phyloP scores from a whole-genome alignment of 2,113 vertebrate genomes.

The Camelus bactrianus region DNA sequence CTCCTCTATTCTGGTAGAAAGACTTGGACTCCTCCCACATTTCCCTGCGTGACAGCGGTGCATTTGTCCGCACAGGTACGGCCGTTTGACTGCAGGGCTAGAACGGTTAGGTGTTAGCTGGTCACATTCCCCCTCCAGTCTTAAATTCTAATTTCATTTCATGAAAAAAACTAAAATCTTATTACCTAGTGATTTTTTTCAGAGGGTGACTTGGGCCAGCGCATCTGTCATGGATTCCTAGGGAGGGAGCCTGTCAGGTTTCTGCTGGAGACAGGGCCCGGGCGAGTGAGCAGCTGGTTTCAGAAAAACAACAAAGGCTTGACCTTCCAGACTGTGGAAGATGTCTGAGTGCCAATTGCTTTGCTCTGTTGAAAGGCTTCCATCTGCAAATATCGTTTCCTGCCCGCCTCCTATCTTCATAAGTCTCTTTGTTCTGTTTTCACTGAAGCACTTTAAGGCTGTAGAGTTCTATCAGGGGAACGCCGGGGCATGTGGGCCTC shows the following conservation, averaged over 20 bases:
- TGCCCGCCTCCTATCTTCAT: not conserved
- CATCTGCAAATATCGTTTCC: not conserved
- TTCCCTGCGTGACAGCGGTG: not conserved
- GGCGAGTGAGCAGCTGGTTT: not conserved
- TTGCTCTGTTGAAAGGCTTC: not conserved
- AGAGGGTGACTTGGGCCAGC: not conserved
- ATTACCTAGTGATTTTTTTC: not conserved
- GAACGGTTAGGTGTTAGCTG: not conserved
- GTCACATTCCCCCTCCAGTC: not conserved
- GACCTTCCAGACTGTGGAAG: not conserved
- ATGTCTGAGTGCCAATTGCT: not conserved
- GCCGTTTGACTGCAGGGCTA: not conserved
- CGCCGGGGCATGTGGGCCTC: not conserved
- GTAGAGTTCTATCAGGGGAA: not conserved
- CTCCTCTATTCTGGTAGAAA: not conserved
- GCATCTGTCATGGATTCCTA: not conserved
- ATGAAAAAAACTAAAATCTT: not conserved
- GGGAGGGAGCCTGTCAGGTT: not conserved
- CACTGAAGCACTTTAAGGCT: not conserved
- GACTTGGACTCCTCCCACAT: fast-evolving
- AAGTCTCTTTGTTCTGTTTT: not conserved
- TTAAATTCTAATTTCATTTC: not conserved
- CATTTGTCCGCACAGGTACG: not conserved
- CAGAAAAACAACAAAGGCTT: not conserved
- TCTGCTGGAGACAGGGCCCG: not conserved